Evolutionary conservation across 2,113 vertebrate species (phyloP).

Genomic region (Columba janthina): DNA sequence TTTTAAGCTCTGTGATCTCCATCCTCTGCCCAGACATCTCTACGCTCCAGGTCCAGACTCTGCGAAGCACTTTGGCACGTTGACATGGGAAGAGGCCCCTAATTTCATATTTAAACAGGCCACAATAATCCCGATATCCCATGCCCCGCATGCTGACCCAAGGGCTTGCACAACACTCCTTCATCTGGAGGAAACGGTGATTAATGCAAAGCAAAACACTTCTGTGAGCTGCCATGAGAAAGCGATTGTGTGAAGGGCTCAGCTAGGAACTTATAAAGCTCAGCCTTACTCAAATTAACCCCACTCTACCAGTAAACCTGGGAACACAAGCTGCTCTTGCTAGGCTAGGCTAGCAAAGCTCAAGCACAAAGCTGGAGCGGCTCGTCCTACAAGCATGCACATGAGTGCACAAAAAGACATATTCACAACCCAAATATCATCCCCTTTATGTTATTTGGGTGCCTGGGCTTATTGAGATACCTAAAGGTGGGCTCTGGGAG

Average conservation of each 20-base stretch:
- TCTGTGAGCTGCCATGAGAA: background rate
- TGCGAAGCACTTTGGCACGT: fast-evolving
- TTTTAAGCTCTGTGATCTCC: background rate
- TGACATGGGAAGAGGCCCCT: background rate
- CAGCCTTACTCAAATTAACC: background rate
- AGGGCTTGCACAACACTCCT: background rate
- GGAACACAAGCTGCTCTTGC: background rate
- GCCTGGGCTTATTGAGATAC: background rate
- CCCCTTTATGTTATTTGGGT: fast-evolving
- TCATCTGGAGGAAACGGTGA: fast-evolving
- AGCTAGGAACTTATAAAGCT: background rate
- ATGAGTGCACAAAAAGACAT: fast-evolving
- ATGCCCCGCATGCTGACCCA: background rate
- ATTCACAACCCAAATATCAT: fast-evolving
- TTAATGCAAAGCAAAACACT: background rate
- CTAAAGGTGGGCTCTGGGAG: background rate
- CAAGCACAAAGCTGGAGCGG: background rate
- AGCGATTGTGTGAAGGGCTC: background rate
- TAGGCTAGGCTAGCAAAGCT: no score
- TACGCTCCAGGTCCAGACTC: background rate
- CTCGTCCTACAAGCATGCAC: no score
- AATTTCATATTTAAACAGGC: background rate
- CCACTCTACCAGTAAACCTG: background rate
- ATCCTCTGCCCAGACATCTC: background rate
- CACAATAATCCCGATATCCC: background rate